Base-by-base conservation (phyloP, 2,113 vertebrate genomes). In the Paralichthys olivaceus region DNA sequence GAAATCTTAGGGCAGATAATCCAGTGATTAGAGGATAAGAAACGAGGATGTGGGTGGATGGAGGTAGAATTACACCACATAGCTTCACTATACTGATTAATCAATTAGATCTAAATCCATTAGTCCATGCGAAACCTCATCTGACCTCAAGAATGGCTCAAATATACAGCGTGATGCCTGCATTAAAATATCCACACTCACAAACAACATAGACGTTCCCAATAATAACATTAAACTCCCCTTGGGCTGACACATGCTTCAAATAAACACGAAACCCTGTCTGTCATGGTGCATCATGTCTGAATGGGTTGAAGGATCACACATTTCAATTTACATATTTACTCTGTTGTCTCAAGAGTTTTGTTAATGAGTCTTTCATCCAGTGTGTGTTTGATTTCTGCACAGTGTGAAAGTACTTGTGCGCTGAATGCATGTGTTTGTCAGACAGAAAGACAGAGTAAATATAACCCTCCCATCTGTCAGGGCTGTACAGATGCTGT, bases 381-480 rank as follows among this genome's bases (percentile, higher is more conserved):
- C 17, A 55, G 20, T 22, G 49, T 59, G 51, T 45, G 55, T 66
- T 78, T 40, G 40, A 62, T 56, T 47, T 67, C 15, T 54, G 37
- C 28, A 8, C 58, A 8, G 43, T n/a, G 43, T 61, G 61, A 43
- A 57, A 68, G 69, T 74, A 40, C 20, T 29, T 61, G 20, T 61
- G 2, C 67, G 22, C 25, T 65, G 17, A 51, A 23, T 75, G 58
- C 20, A 55, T 55, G 51, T 79, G 45, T 32, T 26, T 56, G 80
- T 68, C 49, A 80, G 71, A 85, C 79, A 62, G 58, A n/a, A 19
- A 64, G 53, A 51, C 55, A 15, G 34, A 67, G 77, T 85, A 89
- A 83, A 90, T 86, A 79, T 80, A 84, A 77, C 75, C 71, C 65
- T 73, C 65, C 79, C 80, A 83, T 89, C 81, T 87, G 85, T 71